Percentiles rank a stretch among this genome's conserved stretches.
phyloP scores from a whole-genome alignment of 2,113 vertebrate species.

The Setophaga petechia region DNA sequence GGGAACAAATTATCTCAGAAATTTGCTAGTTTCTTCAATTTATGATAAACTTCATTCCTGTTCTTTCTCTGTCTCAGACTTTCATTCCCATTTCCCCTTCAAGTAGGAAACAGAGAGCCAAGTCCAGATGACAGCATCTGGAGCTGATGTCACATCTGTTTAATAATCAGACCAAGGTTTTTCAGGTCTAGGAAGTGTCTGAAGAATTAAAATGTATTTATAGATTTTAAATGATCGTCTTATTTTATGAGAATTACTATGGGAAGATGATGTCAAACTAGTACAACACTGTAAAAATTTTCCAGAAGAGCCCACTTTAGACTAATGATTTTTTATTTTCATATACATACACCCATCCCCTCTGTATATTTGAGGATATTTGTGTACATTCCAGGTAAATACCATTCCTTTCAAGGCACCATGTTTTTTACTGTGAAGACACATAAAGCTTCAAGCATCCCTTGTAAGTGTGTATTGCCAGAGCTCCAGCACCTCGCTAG shows the following conservation, averaged over 20 bases:
- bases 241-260: background rate
- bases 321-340: background rate
- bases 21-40: background rate
- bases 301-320: background rate
- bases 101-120: background rate
- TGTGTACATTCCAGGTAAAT: background rate
- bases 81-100: background rate
- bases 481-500: background rate
- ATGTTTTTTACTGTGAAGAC: background rate
- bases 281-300: background rate
- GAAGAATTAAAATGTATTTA: background rate
- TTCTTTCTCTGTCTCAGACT: background rate
- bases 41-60: background rate
- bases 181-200: background rate
- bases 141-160: background rate
- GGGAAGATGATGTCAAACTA: background rate
- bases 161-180: background rate
- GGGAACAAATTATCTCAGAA: background rate
- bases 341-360: no score
- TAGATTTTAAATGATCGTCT: background rate
- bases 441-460: background rate
- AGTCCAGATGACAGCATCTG: background rate
- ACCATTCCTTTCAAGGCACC: background rate
- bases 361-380: background rate
- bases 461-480: background rate